Conservation (phyloP, 2,888 invertebrate species). For the Ferrisia virgata region DNA sequence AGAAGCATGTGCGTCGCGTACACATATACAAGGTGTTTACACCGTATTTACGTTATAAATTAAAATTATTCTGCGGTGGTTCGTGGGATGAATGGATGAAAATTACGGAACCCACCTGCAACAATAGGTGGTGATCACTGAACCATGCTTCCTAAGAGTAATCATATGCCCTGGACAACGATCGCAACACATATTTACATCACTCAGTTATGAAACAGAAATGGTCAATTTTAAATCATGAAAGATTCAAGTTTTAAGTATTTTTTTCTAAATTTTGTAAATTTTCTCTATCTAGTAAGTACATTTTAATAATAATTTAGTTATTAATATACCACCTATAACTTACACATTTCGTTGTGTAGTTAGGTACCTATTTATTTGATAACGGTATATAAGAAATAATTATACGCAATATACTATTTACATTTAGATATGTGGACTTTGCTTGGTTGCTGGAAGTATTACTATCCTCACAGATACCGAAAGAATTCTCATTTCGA, state of each 20-base stretch:
- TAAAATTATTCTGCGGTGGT: conserved; percentile 19
- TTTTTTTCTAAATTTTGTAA: conserved; percentile 34
- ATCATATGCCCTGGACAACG: conserved; percentile 2
- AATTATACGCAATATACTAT: neutral
- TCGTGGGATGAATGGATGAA: conserved; percentile 31
- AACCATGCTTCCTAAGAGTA: conserved; percentile 31
- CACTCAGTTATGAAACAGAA: neutral
- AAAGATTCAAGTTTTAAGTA: conserved; percentile 37
- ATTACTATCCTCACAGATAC: conserved; percentile 70
- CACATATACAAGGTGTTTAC: conserved; percentile 2
- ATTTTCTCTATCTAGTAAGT: conserved; percentile 39
- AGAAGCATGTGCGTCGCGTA: neutral
- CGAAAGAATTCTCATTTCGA: conserved; percentile 68
- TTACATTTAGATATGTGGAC: conserved; percentile 66
- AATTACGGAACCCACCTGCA: conserved; percentile 35
- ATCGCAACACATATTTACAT: neutral
- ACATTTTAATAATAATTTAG: neutral
- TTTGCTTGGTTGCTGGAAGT: conserved; percentile 68
- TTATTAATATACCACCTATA: neutral
- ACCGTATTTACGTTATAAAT: conserved; percentile 28
- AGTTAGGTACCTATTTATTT: neutral
- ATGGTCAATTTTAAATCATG: conserved; percentile 32
- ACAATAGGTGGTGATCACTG: conserved; percentile 37
- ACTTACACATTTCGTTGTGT: neutral
- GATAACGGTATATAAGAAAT: neutral